phyloP scores from a whole-genome alignment of 2,888 invertebrate species.

The Thecocarcelia acutangulata region DNA sequence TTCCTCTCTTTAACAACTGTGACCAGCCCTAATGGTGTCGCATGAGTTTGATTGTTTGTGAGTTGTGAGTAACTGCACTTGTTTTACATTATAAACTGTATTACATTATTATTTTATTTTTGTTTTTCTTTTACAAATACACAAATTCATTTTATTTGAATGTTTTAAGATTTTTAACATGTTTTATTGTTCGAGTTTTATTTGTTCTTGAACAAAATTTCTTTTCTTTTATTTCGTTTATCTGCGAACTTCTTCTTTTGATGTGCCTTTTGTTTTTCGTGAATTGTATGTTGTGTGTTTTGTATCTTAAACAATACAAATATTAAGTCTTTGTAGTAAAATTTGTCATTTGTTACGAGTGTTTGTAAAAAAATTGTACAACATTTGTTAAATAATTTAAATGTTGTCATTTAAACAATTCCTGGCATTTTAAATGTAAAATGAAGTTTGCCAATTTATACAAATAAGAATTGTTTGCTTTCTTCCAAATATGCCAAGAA shows the following conservation, averaged over 20 bases:
- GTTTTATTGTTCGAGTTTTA: constrained; percentile 62
- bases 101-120: constrained; percentile 21
- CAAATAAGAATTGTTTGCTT: constrained; percentile 23
- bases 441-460: constrained; percentile 54
- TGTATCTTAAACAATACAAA: constrained; percentile 5
- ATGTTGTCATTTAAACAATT: constrained; percentile 64
- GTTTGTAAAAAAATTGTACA: constrained; percentile 25
- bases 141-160: constrained; percentile 58
- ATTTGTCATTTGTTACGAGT: constrained; percentile 45
- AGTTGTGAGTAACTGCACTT: constrained; percentile 18
- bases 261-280: constrained; percentile 28
- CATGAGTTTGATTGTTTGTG: neutral
- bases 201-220: constrained; percentile 31
- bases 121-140: constrained; percentile 14
- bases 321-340: constrained; percentile 12
- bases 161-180: constrained; percentile 66
- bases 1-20: neutral
- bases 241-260: constrained; percentile 29
- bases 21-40: constrained; percentile 2
- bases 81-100: constrained; percentile 29
- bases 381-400: constrained; percentile 59
- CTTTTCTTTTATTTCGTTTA: constrained; percentile 5
- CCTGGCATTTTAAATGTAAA: constrained; percentile 52
- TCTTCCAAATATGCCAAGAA: constrained; percentile 10
- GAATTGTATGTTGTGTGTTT: constrained; percentile 13